Conservation (phyloP, 2,797 vertebrate species). For the Zenarchopterus dispar region DNA sequence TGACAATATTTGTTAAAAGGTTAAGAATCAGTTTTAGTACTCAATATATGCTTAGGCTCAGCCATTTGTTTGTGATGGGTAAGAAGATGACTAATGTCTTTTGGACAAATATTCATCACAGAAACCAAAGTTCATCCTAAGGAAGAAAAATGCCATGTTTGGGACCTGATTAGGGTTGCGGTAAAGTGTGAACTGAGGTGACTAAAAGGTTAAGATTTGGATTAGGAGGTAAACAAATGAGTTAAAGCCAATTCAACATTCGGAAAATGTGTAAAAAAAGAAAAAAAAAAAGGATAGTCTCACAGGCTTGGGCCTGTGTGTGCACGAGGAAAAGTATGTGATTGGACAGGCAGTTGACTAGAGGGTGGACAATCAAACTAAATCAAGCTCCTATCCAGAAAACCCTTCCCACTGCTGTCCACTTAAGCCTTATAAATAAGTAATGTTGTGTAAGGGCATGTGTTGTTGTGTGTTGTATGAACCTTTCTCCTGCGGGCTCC, state of each 20-base stretch:
- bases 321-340: conserved; percentile 22
- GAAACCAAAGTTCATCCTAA: no score
- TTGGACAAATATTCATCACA: no score
- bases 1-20: neutral
- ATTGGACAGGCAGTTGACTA: conserved; percentile 68
- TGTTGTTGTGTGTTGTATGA: conserved; percentile 61
- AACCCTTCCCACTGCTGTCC: conserved; percentile 62
- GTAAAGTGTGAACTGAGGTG: neutral
- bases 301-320: neutral
- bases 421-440: conserved; percentile 79
- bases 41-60: neutral
- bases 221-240: conserved; percentile 2
- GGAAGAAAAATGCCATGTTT: no score
- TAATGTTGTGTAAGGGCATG: conserved; percentile 65
- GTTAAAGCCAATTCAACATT: neutral
- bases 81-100: no score
- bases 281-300: neutral
- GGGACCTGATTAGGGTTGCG: neutral
- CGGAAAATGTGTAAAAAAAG: neutral
- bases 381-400: conserved; percentile 74
- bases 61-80: no score
- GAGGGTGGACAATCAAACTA: conserved; percentile 73
- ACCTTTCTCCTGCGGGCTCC: conserved; percentile 96
- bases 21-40: neutral
- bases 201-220: neutral